Base-by-base conservation (phyloP, 1,140 invertebrate genomes). In the Caligus rogercresseyi region DNA sequence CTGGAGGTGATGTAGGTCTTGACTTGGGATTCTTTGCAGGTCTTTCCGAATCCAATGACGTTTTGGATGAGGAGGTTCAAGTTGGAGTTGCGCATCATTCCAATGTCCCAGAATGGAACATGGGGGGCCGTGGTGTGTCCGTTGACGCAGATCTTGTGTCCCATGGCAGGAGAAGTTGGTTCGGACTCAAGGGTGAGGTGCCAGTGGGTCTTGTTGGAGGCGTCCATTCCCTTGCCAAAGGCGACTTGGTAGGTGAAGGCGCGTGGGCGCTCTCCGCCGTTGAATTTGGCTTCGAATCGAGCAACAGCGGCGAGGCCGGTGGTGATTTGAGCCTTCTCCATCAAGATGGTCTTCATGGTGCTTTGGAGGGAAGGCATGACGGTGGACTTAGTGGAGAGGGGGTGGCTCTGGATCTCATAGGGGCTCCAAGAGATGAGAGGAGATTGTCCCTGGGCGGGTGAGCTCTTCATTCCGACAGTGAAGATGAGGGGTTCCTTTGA, bases 41-140 rank as follows among this genome's bases (percentile, higher is more conserved):
- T 23, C 1, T 56, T 19, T n/a, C 52, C 61, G 57, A 63, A 57
- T 2, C 61, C 52, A 55, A 57, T 55, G 19, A 18, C 31, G 25
- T 54, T 63, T 20, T 63, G 21, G 53, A 59, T 53, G 11, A 54
- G 25, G 14, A 24, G 25, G 4, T 63, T 25, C n/a, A 54, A 11
- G 21, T 23, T 24, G n/a, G 14, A 24, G 23, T 15, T 19, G 16
- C 52, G 16, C 18, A 25, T 16, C 15, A 18, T 16, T 24, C 52
- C 14, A 1, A 59, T 51, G 14, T 55, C 25, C 52, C 61, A 58
- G 16, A 56, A 23, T 1, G 61, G 52, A 2, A 25, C 16, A 2
- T 11, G 25, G 52, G 61, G 61, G 11, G 19, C 14, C 16, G 43
- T 16, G 1, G 43, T 4, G 13, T 24, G 56, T n/a, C 61, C 61